Percentiles rank a stretch among this genome's conserved stretches.
Conservation (phyloP, 92 coral and sea anemone genomes). For the Anthopleura xanthogrammica region DNA sequence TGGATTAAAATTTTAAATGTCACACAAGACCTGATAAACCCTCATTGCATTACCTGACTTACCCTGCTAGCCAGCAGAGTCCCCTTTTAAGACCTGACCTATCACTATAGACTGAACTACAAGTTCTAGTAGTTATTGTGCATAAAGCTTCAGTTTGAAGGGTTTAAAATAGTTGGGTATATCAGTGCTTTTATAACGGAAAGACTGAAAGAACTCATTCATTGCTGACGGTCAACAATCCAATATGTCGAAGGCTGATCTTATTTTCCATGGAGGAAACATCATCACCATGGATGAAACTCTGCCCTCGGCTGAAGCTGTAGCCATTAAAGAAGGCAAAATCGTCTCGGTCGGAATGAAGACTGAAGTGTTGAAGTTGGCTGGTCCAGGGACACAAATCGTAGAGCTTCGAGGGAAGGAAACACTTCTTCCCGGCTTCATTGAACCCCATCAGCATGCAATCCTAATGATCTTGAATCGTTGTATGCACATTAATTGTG, state of each 20-base stretch:
- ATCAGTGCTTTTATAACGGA: too few relatives aligned
- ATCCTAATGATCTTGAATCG: background rate
- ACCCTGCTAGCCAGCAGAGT: too few relatives aligned
- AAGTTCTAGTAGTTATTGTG: too few relatives aligned
- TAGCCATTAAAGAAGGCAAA: conserved; percentile 47
- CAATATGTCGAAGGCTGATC: conserved; percentile 37
- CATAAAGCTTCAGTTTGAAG: too few relatives aligned
- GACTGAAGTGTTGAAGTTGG: conserved; percentile 17
- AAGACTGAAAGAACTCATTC: too few relatives aligned
- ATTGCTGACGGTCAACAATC: background rate
- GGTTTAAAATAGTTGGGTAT: too few relatives aligned
- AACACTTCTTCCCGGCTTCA: conserved; percentile 70
- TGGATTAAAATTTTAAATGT: too few relatives aligned
- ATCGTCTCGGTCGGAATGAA: conserved; percentile 40
- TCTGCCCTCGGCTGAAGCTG: conserved; percentile 47
- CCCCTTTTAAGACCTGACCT: too few relatives aligned
- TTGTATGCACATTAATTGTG: conserved; percentile 7
- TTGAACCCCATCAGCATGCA: conserved; percentile 55
- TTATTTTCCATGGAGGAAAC: conserved; percentile 47
- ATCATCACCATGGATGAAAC: conserved; percentile 66
- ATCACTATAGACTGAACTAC: too few relatives aligned
- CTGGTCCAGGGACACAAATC: conserved; percentile 21
- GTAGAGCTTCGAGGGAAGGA: conserved; percentile 39
- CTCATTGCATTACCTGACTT: too few relatives aligned
- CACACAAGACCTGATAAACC: too few relatives aligned